phyloP scores from a whole-genome alignment of 2,888 invertebrate species.

The Amblyjoppa fuscipennis region DNA sequence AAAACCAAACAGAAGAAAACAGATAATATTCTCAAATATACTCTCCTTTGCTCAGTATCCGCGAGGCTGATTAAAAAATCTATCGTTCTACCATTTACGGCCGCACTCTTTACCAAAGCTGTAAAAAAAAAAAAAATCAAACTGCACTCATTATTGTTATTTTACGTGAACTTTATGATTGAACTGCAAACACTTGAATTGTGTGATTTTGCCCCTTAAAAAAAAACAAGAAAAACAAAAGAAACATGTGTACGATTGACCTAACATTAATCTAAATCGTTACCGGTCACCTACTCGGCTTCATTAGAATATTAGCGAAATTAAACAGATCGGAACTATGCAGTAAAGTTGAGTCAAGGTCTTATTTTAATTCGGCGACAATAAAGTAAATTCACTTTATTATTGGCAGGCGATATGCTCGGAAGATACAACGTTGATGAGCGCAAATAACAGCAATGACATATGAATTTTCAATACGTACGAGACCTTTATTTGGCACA shows the following conservation, averaged over 20 bases:
- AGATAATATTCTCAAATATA: conserved; percentile 32
- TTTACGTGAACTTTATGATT: conserved; percentile 43
- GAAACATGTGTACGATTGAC: not conserved
- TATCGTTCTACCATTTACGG: conserved; percentile 49
- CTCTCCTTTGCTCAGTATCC: conserved; percentile 53
- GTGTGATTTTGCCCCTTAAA: not conserved
- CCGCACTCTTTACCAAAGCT: conserved; percentile 51
- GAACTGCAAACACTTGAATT: conserved; percentile 24
- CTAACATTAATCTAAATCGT: conserved; percentile 2
- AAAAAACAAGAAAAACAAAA: conserved; percentile 11
- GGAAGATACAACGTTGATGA: conserved; percentile 3
- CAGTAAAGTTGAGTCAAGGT: conserved; percentile 4
- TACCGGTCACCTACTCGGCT: conserved; percentile 23
- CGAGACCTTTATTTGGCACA: conserved; percentile 55
- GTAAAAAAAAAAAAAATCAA: conserved; percentile 60
- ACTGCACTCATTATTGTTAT: conserved; percentile 54
- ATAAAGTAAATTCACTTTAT: conserved; percentile 40
- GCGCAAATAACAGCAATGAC: conserved; percentile 10
- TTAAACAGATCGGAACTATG: conserved; percentile 12
- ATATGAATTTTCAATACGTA: conserved; percentile 47
- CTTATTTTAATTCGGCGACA: conserved; percentile 45
- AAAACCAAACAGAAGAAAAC: conserved; percentile 17
- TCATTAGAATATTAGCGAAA: conserved; percentile 41
- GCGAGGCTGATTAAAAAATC: conserved; percentile 44
- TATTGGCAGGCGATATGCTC: not conserved